These are phyloP conservation scores for Triplophysa tibetana DNA, from an alignment of 2,113 vertebrate genomes.

Conservation along the genomic window DNA sequence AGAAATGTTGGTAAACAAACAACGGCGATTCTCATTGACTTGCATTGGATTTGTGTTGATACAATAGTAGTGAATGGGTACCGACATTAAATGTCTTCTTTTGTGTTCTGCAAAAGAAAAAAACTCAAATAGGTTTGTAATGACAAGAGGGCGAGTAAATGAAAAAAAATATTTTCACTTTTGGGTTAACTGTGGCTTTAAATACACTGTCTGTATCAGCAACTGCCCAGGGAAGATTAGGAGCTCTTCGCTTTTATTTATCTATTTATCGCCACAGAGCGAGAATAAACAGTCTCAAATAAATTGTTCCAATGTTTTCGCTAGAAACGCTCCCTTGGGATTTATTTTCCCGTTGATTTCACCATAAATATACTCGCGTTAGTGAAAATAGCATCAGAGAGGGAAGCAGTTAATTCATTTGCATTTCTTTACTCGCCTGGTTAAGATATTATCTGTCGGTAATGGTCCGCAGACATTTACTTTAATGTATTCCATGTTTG, in stretches of 20 bases:
- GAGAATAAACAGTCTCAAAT: conserved; percentile 79
- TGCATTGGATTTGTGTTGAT: too few relatives aligned
- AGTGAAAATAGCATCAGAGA: conserved; percentile 67
- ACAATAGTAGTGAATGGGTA: too few relatives aligned
- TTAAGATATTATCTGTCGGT: conserved; percentile 80
- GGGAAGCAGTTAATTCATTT: conserved; percentile 79
- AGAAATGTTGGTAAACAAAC: too few relatives aligned
- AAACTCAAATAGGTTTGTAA: too few relatives aligned
- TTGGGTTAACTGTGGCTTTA: background rate
- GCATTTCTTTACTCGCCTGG: conserved; percentile 78
- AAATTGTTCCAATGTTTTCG: conserved; percentile 77
- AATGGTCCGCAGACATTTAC: conserved; percentile 79
- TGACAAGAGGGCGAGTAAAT: too few relatives aligned
- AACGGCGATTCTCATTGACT: too few relatives aligned
- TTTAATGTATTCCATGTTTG: conserved; percentile 69
- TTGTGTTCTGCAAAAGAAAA: too few relatives aligned
- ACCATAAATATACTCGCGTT: conserved; percentile 82
- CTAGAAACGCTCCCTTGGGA: conserved; percentile 78
- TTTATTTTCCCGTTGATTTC: conserved; percentile 79
- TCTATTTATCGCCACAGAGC: conserved; percentile 69
- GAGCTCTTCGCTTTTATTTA: conserved; percentile 63
- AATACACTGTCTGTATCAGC: conserved; percentile 75
- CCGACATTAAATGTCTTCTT: too few relatives aligned
- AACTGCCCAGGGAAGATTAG: conserved; percentile 74
- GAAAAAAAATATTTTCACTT: too few relatives aligned